Evolutionary conservation across 2,888 invertebrate species (phyloP), one percentile per base, ranked within the genome.

Genomic region (Amphipyra berbera): DNA sequence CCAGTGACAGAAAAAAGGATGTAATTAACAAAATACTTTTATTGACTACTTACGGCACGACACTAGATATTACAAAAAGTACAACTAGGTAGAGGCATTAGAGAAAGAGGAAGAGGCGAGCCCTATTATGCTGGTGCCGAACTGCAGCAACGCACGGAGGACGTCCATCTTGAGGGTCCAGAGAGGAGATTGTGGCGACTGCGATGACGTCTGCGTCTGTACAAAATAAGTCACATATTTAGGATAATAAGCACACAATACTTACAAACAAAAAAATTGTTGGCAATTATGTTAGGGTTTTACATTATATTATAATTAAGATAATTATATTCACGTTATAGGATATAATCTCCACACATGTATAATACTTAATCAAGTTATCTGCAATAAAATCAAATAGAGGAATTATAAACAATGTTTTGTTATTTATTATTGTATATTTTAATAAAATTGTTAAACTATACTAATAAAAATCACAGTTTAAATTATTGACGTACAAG

Each of bases 151-250:
- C 0, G 94, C 90, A 21, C 91, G 83, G 8, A 93, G 58, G 53
- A 94, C 78, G 76, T 90, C 91, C 85, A 91, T 81, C 82, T 93
- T 93, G 14, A 95, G 73, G 4, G 87, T 88, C 90, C 87, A 88
- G 3, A 91, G 62, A 0, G 90, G 91, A 2, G 89, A 90, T 6
- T 76, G 21, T 6, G 77, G 12, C 0, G 75, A 12, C 30, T 40
- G n/a, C 6, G 64, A 12, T 0, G 71, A n/a, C 5, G 69, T 27
- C 15, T 48, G 37, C 13, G 54, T 35, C 53, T 61, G 49, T 33
- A 44, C 48, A 37, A 35, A 35, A 35, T 14, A 15, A 6, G 5
- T 3, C 21, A 44, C 14, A 48, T 12, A 4, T 38, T 38, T 40
- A 6, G 9, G 9, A 10, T 10, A 37, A 37, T 10, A 37, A 37